These are phyloP conservation scores for Sisyra terminalis DNA, from an alignment of 2,888 invertebrate species.

Conservation along the genomic window DNA sequence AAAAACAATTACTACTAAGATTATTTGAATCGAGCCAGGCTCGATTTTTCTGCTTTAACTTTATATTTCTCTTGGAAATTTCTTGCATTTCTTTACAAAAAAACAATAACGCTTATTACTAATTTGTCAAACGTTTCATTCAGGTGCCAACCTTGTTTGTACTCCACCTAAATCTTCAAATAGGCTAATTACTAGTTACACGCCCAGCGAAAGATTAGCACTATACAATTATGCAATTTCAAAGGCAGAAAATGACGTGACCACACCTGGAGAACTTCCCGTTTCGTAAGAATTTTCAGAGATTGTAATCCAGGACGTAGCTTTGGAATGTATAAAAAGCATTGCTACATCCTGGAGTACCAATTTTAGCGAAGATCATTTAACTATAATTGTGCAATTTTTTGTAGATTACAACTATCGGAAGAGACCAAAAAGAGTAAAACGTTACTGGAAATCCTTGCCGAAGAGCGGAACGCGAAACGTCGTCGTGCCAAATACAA, in stretches of 20 bases:
- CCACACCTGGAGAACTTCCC: conserved; percentile 25
- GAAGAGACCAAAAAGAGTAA: conserved; percentile 2
- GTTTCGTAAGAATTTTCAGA: conserved; percentile 18
- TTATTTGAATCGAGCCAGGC: no score
- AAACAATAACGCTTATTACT: not conserved
- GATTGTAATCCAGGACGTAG: not conserved
- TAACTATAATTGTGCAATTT: not conserved
- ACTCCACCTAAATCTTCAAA: conserved; percentile 24
- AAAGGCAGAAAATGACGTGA: conserved; percentile 19
- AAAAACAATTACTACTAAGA: no score
- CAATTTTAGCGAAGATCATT: not conserved
- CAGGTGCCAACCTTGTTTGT: conserved; percentile 12
- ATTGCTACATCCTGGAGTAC: not conserved
- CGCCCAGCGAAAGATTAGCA: conserved; percentile 36
- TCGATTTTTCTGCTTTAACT: no score
- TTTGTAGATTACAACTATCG: not conserved
- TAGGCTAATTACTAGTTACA: conserved; percentile 27
- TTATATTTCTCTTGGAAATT: not conserved
- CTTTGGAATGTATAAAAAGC: not conserved
- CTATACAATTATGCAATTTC: conserved; percentile 34
- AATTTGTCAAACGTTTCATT: no score
- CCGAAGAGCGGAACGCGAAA: conserved; percentile 39
- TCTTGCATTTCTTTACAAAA: not conserved
- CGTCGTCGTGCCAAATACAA: conserved; percentile 40
- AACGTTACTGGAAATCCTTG: conserved; percentile 25